phyloP scores from a whole-genome alignment of 2,113 vertebrate species.

The Vulpes ferrilata region DNA sequence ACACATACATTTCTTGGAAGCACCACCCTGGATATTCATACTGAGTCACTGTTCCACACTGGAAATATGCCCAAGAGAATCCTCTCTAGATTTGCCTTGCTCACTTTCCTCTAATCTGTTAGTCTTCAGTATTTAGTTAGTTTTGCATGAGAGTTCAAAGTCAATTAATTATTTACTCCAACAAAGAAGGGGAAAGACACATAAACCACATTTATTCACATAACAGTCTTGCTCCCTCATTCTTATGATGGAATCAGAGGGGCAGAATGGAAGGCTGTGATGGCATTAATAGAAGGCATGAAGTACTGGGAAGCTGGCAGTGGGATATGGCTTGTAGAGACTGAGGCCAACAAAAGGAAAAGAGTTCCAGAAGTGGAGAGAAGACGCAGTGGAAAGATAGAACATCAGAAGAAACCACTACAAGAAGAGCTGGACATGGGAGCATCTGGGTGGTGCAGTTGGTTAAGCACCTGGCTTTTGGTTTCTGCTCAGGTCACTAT shows the following conservation, averaged over 20 bases:
- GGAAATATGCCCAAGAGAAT: neutral
- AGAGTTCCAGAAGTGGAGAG: neutral
- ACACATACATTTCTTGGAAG: neutral
- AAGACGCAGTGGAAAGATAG: neutral
- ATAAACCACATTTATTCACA: neutral
- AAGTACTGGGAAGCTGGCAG: neutral
- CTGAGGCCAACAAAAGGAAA: neutral
- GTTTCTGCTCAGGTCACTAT: neutral
- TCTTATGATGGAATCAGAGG: neutral
- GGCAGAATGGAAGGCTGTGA: neutral
- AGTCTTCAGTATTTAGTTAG: neutral
- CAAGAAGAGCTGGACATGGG: neutral
- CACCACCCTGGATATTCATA: neutral
- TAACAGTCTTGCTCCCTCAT: neutral
- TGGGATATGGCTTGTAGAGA: neutral
- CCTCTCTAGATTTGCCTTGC: neutral
- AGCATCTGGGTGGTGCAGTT: neutral
- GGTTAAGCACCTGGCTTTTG: neutral
- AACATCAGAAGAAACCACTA: neutral
- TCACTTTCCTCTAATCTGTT: neutral
- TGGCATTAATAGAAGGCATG: neutral
- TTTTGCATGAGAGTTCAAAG: neutral
- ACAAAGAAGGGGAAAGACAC: neutral
- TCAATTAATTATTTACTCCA: neutral
- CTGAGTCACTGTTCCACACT: neutral